Evolutionary conservation across 2,113 vertebrate species (phyloP).

Genomic region (Myrmophylax atrothorax): DNA sequence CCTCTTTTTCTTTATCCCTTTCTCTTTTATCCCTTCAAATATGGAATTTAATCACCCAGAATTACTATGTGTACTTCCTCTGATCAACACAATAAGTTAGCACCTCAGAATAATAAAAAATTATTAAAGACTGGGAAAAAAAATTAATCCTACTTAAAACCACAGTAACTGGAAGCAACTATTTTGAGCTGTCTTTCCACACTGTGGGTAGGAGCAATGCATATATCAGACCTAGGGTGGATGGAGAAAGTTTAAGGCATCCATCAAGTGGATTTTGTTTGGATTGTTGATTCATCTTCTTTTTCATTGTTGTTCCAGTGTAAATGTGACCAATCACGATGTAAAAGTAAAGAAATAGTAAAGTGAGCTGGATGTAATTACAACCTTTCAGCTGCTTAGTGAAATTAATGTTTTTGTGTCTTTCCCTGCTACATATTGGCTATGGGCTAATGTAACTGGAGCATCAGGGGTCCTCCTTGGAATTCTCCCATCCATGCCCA

Average conservation of each 20-base stretch:
- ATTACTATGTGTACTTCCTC: not conserved
- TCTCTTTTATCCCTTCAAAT: not conserved
- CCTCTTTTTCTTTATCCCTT: not conserved
- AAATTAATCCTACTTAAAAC: fast-evolving
- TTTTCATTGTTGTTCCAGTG: not conserved
- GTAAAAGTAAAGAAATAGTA: not conserved
- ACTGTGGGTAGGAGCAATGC: not conserved
- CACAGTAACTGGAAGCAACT: not conserved
- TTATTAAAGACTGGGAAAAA: not conserved
- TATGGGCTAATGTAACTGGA: not conserved
- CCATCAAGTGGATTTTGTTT: not conserved
- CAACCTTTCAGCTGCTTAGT: not conserved
- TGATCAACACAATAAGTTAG: not conserved
- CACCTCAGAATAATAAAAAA: not conserved
- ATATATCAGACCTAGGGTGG: not conserved
- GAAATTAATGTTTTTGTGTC: not conserved
- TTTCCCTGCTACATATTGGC: not conserved
- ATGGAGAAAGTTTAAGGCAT: not conserved
- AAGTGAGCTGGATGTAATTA: not conserved
- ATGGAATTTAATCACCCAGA: not conserved
- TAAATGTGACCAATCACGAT: not conserved
- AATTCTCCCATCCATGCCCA: not conserved
- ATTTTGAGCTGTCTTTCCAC: not conserved
- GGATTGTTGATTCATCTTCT: not conserved
- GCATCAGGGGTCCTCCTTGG: not conserved